Conservation (phyloP, 2,888 invertebrate genomes). For the Pandemis cinnamomeana region DNA sequence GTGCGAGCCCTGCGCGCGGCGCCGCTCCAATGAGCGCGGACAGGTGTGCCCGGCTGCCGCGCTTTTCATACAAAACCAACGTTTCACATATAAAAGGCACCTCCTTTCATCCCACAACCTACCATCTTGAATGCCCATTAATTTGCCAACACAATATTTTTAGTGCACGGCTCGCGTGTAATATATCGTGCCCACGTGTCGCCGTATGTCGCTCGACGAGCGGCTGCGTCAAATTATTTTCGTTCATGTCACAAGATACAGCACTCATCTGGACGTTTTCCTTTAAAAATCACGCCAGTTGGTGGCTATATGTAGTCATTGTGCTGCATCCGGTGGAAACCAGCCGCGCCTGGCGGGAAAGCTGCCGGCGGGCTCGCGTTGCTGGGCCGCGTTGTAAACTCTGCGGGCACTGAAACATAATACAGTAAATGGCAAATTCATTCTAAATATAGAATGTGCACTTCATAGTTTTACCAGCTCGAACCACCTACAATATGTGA, state of each 20-base stretch:
- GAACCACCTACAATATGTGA: background rate
- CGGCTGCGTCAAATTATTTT: constrained; percentile 85
- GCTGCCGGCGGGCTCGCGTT: background rate
- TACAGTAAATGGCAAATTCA: background rate
- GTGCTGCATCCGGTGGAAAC: constrained; percentile 72
- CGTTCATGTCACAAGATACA: constrained; percentile 84
- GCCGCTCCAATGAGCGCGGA: constrained; percentile 68
- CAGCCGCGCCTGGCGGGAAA: constrained; percentile 31
- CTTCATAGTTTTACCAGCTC: background rate
- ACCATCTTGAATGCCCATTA: constrained; percentile 84
- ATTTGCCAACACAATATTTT: constrained; percentile 85
- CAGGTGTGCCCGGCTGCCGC: constrained; percentile 83
- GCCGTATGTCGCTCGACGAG: constrained; percentile 81
- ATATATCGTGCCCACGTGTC: constrained; percentile 84
- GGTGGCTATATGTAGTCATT: constrained; percentile 69
- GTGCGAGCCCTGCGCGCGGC: constrained; percentile 48
- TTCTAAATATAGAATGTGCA: background rate
- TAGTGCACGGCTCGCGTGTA: constrained; percentile 83
- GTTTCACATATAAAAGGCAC: constrained; percentile 84
- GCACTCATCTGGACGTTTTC: constrained; percentile 82
- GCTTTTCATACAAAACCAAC: constrained; percentile 83
- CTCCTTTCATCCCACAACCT: constrained; percentile 84
- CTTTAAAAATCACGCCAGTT: constrained; percentile 81
- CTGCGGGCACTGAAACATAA: background rate
- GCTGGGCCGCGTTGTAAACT: background rate